Evolutionary conservation across 2,888 invertebrate species (phyloP).

Genomic region (Ganaspis brasiliensis): DNA sequence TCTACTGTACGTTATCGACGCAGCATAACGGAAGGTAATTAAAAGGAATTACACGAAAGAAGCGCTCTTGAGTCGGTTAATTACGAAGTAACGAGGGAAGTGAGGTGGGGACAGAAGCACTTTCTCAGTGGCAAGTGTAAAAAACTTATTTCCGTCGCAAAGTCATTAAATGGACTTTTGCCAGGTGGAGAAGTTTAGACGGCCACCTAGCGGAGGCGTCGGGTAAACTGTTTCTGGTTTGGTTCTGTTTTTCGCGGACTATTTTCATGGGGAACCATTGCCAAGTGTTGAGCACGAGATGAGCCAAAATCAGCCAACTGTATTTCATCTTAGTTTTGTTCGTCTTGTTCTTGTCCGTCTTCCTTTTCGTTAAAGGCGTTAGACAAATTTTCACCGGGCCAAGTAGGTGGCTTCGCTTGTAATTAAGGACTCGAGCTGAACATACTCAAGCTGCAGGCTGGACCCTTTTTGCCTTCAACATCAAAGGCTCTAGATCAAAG

Average conservation of each 20-base stretch:
- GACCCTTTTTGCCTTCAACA: slow-evolving; percentile 24
- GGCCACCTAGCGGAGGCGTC: too few relatives aligned
- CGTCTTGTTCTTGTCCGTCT: not conserved
- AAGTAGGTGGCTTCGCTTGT: slow-evolving; percentile 23
- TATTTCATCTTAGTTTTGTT: not conserved
- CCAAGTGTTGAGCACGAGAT: not conserved
- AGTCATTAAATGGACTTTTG: slow-evolving; percentile 35
- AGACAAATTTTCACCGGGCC: slow-evolving; percentile 31
- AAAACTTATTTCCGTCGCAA: slow-evolving; percentile 48
- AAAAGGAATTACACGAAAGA: slow-evolving; percentile 39
- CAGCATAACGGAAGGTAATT: slow-evolving; percentile 39
- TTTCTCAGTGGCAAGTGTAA: slow-evolving; percentile 24
- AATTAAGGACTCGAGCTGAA: slow-evolving; percentile 18
- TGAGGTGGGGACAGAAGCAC: slow-evolving; percentile 19
- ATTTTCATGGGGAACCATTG: not conserved
- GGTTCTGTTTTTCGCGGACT: slow-evolving; percentile 27
- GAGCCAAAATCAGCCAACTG: slow-evolving; percentile 1
- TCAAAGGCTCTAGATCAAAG: slow-evolving; percentile 28
- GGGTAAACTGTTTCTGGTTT: not conserved
- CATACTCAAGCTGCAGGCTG: not conserved
- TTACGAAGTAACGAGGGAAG: slow-evolving; percentile 46
- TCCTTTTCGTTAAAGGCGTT: slow-evolving; percentile 1
- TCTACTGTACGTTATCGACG: slow-evolving; percentile 33
- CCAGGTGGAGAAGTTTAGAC: slow-evolving; percentile 31
- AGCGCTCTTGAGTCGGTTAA: slow-evolving; percentile 41